phyloP scores from a whole-genome alignment of 2,113 vertebrate species.

The Larimichthys crocea region DNA sequence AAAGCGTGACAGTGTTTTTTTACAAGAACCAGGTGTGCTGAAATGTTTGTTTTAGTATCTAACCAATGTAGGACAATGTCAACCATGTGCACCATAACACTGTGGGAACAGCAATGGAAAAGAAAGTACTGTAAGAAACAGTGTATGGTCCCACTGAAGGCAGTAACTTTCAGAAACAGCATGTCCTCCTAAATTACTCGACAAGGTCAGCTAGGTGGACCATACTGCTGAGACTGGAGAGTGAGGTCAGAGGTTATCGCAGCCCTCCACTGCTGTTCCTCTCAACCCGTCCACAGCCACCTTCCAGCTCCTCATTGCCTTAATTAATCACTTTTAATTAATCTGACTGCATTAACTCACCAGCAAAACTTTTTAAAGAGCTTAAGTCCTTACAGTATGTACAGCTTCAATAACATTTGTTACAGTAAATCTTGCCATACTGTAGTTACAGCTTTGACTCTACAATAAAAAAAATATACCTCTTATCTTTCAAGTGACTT shows the following conservation, averaged over 20 bases:
- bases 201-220: constrained; percentile 30
- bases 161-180: constrained; percentile 54
- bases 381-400: constrained; percentile 49
- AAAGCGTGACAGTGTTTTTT: constrained; percentile 26
- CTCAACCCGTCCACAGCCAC: constrained; percentile 42
- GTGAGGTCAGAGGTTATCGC: constrained; percentile 73
- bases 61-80: constrained; percentile 1
- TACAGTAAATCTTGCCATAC: constrained; percentile 12
- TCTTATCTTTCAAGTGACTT: not conserved
- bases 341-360: constrained; percentile 64
- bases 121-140: constrained; percentile 35
- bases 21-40: constrained; percentile 49
- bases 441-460: constrained; percentile 17
- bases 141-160: not conserved
- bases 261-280: constrained; percentile 53
- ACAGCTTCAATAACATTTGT: constrained; percentile 23
- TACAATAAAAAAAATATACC: not conserved
- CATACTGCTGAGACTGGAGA: constrained; percentile 49
- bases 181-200: constrained; percentile 35
- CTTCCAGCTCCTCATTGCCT: constrained; percentile 54
- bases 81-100: not conserved
- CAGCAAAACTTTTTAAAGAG: constrained; percentile 61
- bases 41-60: constrained; percentile 12
- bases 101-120: constrained; percentile 4
- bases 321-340: constrained; percentile 83